Evolutionary conservation across 1,140 invertebrate species (phyloP).

Genomic region (Drosophila malerkotliana): DNA sequence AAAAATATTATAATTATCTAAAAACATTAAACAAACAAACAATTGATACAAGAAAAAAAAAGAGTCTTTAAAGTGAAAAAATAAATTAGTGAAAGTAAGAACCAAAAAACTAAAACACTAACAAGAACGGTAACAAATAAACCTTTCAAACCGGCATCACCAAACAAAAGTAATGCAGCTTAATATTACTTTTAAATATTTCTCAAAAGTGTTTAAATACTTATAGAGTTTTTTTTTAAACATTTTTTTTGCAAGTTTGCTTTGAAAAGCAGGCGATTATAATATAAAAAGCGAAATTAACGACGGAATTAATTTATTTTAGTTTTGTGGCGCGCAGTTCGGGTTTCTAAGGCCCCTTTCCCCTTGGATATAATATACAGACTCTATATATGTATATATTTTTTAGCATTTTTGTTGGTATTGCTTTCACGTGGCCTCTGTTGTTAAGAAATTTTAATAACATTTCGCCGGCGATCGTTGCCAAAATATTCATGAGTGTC

Average conservation of each 20-base stretch:
- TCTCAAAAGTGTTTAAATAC: constrained; percentile 8
- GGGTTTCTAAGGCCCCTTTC: constrained; percentile 22
- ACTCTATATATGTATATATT: constrained; percentile 3
- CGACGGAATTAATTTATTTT: constrained; percentile 50
- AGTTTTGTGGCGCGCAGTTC: constrained; percentile 31
- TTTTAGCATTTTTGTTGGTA: background rate
- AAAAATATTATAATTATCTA: constrained; percentile 8
- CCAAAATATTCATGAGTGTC: constrained; percentile 43
- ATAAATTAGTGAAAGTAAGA: constrained; percentile 41
- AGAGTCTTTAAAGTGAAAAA: constrained; percentile 11
- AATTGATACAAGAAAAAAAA: background rate
- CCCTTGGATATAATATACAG: constrained; percentile 4
- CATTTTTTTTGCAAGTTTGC: constrained; percentile 22
- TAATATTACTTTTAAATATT: constrained; percentile 16
- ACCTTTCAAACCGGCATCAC: constrained; percentile 18
- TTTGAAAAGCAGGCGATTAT: constrained; percentile 28
- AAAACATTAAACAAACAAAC: constrained; percentile 5
- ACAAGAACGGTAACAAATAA: constrained; percentile 15
- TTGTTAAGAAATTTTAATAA: constrained; percentile 13
- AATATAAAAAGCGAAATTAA: constrained; percentile 46
- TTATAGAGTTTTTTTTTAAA: constrained; percentile 12
- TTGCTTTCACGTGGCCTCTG: constrained; percentile 42
- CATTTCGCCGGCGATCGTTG: constrained; percentile 22
- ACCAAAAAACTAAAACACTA: constrained; percentile 3
- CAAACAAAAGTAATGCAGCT: constrained; percentile 46